phyloP scores from a whole-genome alignment of 2,888 invertebrate species.

The Macropis europaea region DNA sequence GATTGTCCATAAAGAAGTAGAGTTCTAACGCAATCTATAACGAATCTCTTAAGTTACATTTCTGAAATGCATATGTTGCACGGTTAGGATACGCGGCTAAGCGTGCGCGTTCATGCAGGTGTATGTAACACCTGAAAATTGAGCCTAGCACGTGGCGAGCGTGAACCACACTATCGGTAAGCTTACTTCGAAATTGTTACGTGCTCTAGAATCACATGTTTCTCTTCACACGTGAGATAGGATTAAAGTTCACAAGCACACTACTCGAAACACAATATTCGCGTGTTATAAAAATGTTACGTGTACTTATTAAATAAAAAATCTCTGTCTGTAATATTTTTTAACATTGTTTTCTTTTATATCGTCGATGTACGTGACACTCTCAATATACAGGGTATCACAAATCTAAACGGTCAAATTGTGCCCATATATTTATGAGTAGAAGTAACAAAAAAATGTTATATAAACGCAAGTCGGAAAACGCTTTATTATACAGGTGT shows the following conservation, averaged over 20 bases:
- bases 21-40: background rate
- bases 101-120: constrained; percentile 5
- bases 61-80: background rate
- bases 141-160: constrained; percentile 7
- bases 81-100: constrained; percentile 15
- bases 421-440: no score
- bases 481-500: no score
- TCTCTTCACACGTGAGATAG: background rate
- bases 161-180: background rate
- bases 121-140: constrained; percentile 23
- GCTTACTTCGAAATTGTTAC: constrained; percentile 26
- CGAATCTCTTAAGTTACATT: background rate
- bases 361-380: no score
- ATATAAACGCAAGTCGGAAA: no score
- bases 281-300: no score
- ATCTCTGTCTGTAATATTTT: no score
- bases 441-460: no score
- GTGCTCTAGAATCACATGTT: background rate
- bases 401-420: no score
- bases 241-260: background rate
- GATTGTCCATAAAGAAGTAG: background rate
- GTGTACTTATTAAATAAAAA: no score
- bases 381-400: no score
- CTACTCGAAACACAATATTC: background rate
- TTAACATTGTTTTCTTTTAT: no score